A percentile compares a stretch with the other conserved stretches of the same genome.
Conservation (phyloP, 2,888 invertebrate species). For the Drosophila meridionalis region DNA sequence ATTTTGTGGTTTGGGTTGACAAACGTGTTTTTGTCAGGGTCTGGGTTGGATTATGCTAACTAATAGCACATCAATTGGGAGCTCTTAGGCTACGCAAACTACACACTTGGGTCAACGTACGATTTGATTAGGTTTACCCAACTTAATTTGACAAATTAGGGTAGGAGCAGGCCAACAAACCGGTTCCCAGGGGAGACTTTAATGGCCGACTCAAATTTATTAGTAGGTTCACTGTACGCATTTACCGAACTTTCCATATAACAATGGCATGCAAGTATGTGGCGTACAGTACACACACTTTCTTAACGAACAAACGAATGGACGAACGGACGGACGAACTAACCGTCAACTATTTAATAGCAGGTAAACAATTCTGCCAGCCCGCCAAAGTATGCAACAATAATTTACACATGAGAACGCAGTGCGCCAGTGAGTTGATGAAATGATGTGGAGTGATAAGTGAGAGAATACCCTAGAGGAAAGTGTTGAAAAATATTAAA, state of each 20-base stretch:
- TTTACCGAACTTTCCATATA: constrained; percentile 14
- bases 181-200: constrained; percentile 29
- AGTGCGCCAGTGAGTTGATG: constrained; percentile 12
- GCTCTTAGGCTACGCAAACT: constrained; percentile 9
- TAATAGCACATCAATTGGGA: constrained; percentile 22
- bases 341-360: constrained; percentile 9
- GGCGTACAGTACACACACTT: constrained; percentile 1
- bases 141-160: constrained; percentile 55
- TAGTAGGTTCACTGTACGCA: constrained; percentile 6
- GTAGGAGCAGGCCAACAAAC: constrained; percentile 31
- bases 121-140: constrained; percentile 45
- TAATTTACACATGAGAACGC: constrained; percentile 56
- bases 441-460: not conserved
- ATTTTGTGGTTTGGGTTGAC: constrained; percentile 29
- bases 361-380: constrained; percentile 57
- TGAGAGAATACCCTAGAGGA: constrained; percentile 15
- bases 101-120: constrained; percentile 52
- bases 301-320: constrained; percentile 18
- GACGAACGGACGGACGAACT: not conserved
- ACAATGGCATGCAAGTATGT: constrained; percentile 4
- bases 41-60: constrained; percentile 15
- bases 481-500: not conserved
- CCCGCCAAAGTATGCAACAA: constrained; percentile 59
- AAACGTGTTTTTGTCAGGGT: constrained; percentile 13
- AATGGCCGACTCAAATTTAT: constrained; percentile 32